Evolutionary conservation across 2,888 invertebrate genomes (phyloP).

Genomic region (Sisyra terminalis): DNA sequence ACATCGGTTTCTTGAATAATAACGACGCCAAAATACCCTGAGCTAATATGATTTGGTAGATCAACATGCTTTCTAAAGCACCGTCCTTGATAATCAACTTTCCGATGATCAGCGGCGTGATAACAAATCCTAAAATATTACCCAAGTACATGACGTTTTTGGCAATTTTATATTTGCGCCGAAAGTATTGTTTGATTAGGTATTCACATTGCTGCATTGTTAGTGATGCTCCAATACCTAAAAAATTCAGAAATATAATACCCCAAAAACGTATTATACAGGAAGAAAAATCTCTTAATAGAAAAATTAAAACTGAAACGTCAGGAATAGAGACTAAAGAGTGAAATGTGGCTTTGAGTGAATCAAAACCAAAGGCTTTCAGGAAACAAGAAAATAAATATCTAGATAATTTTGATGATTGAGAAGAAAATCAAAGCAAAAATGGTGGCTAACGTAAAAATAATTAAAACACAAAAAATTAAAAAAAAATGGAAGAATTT

Average conservation of each 20-base stretch:
- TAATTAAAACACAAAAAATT: too few relatives aligned
- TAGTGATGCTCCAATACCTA: constrained; percentile 38
- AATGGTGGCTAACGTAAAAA: too few relatives aligned
- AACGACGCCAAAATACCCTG: constrained; percentile 37
- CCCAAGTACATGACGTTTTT: constrained; percentile 34
- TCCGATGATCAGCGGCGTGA: constrained; percentile 33
- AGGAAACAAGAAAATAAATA: too few relatives aligned
- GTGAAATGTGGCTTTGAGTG: too few relatives aligned
- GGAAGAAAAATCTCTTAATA: too few relatives aligned
- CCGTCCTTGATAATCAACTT: constrained; percentile 29
- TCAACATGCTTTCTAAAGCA: constrained; percentile 30
- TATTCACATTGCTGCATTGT: constrained; percentile 39
- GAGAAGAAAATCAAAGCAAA: too few relatives aligned
- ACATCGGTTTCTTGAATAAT: constrained; percentile 35
- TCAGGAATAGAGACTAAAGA: too few relatives aligned
- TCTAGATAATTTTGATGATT: too few relatives aligned
- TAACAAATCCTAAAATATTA: constrained; percentile 34
- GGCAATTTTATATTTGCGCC: constrained; percentile 33
- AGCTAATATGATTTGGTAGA: constrained; percentile 38
- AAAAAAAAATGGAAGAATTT: too few relatives aligned
- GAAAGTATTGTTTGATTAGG: constrained; percentile 39
- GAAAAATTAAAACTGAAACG: too few relatives aligned
- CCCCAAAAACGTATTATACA: too few relatives aligned
- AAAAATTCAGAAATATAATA: constrained; percentile 18
- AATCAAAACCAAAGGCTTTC: too few relatives aligned